Conservation (phyloP, 2,113 vertebrate genomes). For the Blennius ocellaris region DNA sequence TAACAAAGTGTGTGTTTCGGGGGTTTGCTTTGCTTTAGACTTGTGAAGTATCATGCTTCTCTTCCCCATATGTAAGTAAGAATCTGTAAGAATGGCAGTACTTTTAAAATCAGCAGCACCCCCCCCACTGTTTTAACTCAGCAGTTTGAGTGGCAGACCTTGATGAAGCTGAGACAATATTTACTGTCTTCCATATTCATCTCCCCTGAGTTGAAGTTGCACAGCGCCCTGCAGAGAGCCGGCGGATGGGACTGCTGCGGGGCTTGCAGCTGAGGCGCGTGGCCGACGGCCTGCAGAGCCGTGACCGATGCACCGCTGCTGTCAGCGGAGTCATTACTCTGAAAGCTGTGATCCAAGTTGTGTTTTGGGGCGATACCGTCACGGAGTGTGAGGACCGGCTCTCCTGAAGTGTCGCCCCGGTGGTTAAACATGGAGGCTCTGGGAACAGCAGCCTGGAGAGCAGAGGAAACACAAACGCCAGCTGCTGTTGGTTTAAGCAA, state of each 20-base stretch:
- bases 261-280: conserved; percentile 67
- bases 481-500: background rate
- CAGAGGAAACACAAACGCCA: conserved; percentile 10
- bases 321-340: conserved; percentile 81
- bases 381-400: conserved; percentile 85
- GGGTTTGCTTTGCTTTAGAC: too few relatives aligned
- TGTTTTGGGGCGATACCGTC: conserved; percentile 83
- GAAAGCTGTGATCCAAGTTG: conserved; percentile 88
- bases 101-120: background rate
- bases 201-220: conserved; percentile 84
- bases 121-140: conserved; percentile 3
- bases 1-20: too few relatives aligned
- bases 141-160: conserved; percentile 78
- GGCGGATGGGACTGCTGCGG: conserved; percentile 72
- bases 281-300: conserved; percentile 82
- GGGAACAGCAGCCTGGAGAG: conserved; percentile 84
- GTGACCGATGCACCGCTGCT: conserved; percentile 79
- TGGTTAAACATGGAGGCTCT: conserved; percentile 82
- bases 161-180: conserved; percentile 85
- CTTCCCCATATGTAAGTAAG: background rate
- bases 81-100: background rate
- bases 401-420: conserved; percentile 81
- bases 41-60: too few relatives aligned
- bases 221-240: conserved; percentile 88
- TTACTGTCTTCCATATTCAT: conserved; percentile 81